A percentile compares a stretch with the other conserved stretches of the same genome.
phyloP scores from a whole-genome alignment of 2,797 vertebrate species.

The Phrynocephalus forsythii region DNA sequence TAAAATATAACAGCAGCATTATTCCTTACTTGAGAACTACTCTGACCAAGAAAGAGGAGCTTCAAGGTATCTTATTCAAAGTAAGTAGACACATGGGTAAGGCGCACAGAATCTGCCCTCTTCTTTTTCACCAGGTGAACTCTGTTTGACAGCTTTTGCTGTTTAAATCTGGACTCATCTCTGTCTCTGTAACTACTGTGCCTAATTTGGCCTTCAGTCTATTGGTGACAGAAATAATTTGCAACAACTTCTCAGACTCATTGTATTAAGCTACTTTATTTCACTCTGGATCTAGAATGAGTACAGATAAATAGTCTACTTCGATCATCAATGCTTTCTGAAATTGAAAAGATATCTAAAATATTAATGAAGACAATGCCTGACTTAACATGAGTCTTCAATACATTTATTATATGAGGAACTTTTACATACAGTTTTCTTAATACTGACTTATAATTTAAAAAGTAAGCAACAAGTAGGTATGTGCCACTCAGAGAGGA shows the following conservation, averaged over 20 bases:
- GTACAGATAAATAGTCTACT: neutral
- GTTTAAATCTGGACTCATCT: neutral
- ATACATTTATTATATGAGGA: neutral
- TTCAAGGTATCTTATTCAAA: neutral
- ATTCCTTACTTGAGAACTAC: neutral
- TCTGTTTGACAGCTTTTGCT: neutral
- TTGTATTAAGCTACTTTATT: neutral
- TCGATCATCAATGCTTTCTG: neutral
- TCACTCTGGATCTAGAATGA: neutral
- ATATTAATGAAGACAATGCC: neutral
- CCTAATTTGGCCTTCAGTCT: neutral
- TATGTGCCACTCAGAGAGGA: too few species aligned
- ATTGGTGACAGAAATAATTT: neutral
- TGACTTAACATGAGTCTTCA: slow-evolving; percentile 13
- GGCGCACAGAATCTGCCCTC: neutral
- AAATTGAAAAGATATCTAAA: neutral
- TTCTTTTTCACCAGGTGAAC: neutral
- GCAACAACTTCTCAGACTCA: neutral
- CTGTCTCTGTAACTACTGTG: neutral
- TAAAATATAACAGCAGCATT: neutral
- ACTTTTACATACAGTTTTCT: neutral
- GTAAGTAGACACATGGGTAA: neutral
- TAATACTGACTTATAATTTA: neutral
- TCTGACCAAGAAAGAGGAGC: neutral
- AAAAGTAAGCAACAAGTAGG: neutral